Conservation (phyloP, 2,113 vertebrate species). For the Coturnix japonica region DNA sequence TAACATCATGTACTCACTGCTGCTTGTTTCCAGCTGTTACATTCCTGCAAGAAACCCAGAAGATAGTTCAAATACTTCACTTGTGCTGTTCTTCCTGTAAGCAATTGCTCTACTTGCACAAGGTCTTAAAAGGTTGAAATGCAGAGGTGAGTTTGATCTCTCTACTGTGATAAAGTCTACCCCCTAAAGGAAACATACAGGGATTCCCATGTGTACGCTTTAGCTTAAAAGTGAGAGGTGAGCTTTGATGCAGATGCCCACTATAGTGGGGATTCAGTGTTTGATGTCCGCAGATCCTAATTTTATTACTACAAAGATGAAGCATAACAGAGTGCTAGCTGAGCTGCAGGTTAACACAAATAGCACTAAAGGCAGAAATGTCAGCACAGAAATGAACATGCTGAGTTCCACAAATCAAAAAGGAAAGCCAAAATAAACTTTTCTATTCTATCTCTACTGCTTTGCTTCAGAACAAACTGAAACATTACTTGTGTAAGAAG, state of each 20-base stretch:
- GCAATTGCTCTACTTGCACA: background rate
- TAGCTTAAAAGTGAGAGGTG: background rate
- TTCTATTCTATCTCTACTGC: background rate
- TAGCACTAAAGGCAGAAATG: background rate
- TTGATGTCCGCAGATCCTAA: background rate
- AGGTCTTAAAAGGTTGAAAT: background rate
- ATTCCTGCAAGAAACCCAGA: background rate
- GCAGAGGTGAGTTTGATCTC: background rate
- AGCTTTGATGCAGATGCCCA: background rate
- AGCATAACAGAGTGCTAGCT: accelerated
- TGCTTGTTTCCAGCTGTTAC: conserved; percentile 49
- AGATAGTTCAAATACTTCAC: background rate
- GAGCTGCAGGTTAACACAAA: background rate
- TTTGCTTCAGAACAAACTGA: background rate
- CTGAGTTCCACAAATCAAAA: background rate
- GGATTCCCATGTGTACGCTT: background rate
- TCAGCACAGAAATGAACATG: background rate
- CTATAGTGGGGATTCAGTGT: background rate
- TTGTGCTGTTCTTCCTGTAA: background rate
- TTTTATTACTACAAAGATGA: background rate
- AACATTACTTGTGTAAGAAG: background rate
- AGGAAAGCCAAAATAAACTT: background rate
- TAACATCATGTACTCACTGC: background rate
- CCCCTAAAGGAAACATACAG: background rate
- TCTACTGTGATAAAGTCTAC: background rate